A percentile compares a stretch with the other conserved stretches of the same genome.
Evolutionary conservation across 2,797 vertebrate genomes (phyloP).

Genomic region (Chlorospingus semifuscus): DNA sequence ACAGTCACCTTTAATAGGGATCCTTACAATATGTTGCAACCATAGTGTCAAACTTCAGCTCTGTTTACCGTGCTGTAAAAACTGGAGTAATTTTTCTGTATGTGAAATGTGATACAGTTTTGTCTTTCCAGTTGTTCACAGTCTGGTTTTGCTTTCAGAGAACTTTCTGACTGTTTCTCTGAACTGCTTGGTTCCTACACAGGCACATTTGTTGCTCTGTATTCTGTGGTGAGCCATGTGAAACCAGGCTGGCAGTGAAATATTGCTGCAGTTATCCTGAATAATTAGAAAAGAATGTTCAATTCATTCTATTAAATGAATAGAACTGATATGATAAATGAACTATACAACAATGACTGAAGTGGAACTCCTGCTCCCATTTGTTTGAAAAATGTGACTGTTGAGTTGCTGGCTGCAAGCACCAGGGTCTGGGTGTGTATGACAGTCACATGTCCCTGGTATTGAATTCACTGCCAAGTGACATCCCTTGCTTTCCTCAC

Average conservation of each 20-base stretch:
- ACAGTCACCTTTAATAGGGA: not conserved
- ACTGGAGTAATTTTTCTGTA: not conserved
- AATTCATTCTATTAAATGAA: not conserved
- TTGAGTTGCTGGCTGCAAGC: not conserved
- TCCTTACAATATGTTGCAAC: not conserved
- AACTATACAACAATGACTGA: not conserved
- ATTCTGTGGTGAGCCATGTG: not conserved
- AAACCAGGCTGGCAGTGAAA: not conserved
- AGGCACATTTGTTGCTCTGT: not conserved
- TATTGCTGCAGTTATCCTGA: not conserved
- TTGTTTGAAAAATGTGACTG: not conserved
- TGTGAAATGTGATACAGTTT: not conserved
- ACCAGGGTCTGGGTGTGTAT: not conserved
- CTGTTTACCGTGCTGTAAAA: not conserved
- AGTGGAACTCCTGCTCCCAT: not conserved
- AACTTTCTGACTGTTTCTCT: not conserved
- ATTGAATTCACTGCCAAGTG: not conserved
- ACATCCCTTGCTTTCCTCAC: not conserved
- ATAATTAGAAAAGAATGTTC: not conserved
- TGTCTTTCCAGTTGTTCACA: not conserved
- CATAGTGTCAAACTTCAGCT: not conserved
- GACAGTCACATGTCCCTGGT: conserved; percentile 8
- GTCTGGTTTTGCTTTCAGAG: not conserved
- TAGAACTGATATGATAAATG: not conserved
- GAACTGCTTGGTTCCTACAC: not conserved